A percentile compares a stretch with the other conserved stretches of the same genome.
Conservation (phyloP, 2,888 invertebrate genomes). For the Volucella zonaria region DNA sequence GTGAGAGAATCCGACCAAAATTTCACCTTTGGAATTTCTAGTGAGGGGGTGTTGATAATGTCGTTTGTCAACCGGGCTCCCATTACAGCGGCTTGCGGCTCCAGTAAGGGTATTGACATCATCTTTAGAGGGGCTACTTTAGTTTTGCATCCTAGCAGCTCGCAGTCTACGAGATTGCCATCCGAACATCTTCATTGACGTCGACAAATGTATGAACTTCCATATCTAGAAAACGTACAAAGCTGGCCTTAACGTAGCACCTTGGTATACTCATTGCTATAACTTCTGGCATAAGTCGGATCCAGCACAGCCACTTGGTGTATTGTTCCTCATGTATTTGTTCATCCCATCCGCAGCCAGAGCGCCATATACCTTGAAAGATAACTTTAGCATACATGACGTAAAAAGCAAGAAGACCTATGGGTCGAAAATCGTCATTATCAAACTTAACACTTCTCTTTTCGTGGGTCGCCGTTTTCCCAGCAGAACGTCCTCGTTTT, state of each 20-base stretch:
- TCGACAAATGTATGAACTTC: too few relatives aligned
- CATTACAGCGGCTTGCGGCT: slow-evolving; percentile 21
- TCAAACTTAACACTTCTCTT: slow-evolving; percentile 12
- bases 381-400: slow-evolving; percentile 48
- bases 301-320: slow-evolving; percentile 56
- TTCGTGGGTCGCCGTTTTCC: neutral
- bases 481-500: slow-evolving; percentile 4
- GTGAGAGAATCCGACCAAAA: slow-evolving; percentile 18
- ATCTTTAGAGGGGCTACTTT: slow-evolving; percentile 26
- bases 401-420: neutral
- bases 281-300: slow-evolving; percentile 54
- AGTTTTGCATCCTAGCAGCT: slow-evolving; percentile 19
- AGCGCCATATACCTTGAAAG: slow-evolving; percentile 58
- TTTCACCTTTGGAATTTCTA: neutral
- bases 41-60: neutral
- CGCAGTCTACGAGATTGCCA: slow-evolving; percentile 16
- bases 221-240: slow-evolving; percentile 27
- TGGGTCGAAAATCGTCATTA: slow-evolving; percentile 20
- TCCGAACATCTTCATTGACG: slow-evolving; percentile 32
- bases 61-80: neutral
- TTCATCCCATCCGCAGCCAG: slow-evolving; percentile 60
- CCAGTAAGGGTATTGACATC: slow-evolving; percentile 25
- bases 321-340: slow-evolving; percentile 52
- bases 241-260: slow-evolving; percentile 33
- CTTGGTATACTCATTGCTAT: slow-evolving; percentile 51